Base-by-base conservation (phyloP, 1,140 invertebrate genomes). In the Drosophila lacteicornis region DNA sequence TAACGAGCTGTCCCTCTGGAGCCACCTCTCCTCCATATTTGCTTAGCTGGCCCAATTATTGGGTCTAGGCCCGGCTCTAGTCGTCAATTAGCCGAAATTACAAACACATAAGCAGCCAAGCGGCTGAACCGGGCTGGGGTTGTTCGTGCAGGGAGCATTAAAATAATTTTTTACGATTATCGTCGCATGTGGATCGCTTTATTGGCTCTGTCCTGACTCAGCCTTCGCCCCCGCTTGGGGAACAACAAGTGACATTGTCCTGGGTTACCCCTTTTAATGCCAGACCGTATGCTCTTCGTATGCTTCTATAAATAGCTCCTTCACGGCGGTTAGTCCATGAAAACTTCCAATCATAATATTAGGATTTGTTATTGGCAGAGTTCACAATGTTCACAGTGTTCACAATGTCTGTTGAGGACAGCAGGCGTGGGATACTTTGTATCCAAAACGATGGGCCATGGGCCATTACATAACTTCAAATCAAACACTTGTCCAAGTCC, bases 161-260 rank as follows among this genome's bases (percentile, higher is more conserved):
- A 85, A 77, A 84, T 84, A 51, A 84, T 81, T 84, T 84, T 85
- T 85, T 84, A 84, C 75, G 73, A 85, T 84, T 80, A 84, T 84
- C 59, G 66, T 53, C 62, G 73, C 77, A 84, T 84, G 67, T 81
- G 82, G 58, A 85, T 84, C 82, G 82, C 80, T 84, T 84, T 84
- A 84, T 85, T 84, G 82, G 70, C 77, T 65, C 19, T 38, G 43
- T 49, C 46, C 46, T 19, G 17, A 33, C 74, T 60, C 61, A 56
- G 38, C 33, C 33, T 33, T 33, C 33, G 33, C 2, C 9, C 33
- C 33, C 7, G 33, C 7, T 33, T 33, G 8, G 33, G 9, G 33
- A 47, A 71, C 38, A 61, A 40, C 55, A 79, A 46, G 62, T 68
- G 45, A 19, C 61, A 42, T 45, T 69, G 38, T 43, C 38, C 38